Conservation (phyloP, 2,113 vertebrate genomes). For the Colistium nudipinnis region DNA sequence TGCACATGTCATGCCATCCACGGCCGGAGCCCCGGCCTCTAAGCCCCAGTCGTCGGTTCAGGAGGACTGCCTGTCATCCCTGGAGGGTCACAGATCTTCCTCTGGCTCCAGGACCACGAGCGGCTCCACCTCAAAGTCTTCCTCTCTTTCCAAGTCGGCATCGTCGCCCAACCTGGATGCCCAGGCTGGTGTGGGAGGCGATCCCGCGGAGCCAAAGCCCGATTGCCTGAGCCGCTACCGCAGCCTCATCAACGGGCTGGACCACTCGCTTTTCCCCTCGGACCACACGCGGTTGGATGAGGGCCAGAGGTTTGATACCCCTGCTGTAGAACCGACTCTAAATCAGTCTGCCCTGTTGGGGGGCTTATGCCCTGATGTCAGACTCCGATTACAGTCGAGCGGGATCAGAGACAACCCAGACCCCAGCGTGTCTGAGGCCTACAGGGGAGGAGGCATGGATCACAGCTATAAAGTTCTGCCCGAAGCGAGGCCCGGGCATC, state of each 20-base stretch:
- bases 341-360: conserved; percentile 89
- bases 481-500: conserved; percentile 77
- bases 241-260: conserved; percentile 83
- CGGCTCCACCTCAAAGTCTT: conserved; percentile 77
- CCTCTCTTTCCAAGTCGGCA: conserved; percentile 82
- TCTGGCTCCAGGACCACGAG: conserved; percentile 76
- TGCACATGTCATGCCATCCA: conserved; percentile 98
- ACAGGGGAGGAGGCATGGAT: conserved; percentile 68
- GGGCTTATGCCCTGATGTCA: conserved; percentile 84
- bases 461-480: conserved; percentile 86
- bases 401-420: conserved; percentile 71
- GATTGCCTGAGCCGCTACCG: conserved; percentile 84
- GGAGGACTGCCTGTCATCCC: conserved; percentile 67
- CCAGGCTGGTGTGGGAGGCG: conserved; percentile 46
- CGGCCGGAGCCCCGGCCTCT: conserved; percentile 84
- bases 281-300: conserved; percentile 85
- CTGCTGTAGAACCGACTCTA: conserved; percentile 88
- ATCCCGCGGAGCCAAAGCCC: conserved; percentile 49
- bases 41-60: conserved; percentile 78
- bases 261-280: conserved; percentile 84
- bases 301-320: conserved; percentile 87
- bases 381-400: conserved; percentile 83
- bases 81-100: conserved; percentile 60
- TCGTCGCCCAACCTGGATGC: conserved; percentile 83
- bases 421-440: conserved; percentile 81